A percentile compares a stretch with the other conserved stretches of the same genome.
These are phyloP conservation scores for Suillia variegata DNA, from an alignment of 2,888 invertebrate genomes.

Conservation along the genomic window DNA sequence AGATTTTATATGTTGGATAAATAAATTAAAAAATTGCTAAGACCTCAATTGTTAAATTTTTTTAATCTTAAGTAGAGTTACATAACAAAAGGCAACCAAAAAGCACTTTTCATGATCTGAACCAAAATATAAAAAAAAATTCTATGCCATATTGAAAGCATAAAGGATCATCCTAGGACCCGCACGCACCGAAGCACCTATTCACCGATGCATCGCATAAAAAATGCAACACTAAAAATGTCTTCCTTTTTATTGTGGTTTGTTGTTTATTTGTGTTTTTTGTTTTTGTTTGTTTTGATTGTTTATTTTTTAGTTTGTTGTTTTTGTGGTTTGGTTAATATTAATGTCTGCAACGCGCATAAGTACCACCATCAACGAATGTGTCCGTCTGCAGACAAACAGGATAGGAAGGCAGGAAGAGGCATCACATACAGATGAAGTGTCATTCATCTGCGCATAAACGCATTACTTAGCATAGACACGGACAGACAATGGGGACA, in stretches of 20 bases:
- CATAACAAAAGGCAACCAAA: too few species aligned
- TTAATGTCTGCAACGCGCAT: constrained; percentile 32
- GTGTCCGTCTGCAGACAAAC: constrained; percentile 15
- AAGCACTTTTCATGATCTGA: too few species aligned
- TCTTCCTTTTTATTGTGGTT: neutral
- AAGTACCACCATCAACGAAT: constrained; percentile 41
- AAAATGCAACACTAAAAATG: neutral
- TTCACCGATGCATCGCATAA: too few species aligned
- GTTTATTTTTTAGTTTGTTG: neutral
- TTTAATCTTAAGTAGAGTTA: too few species aligned
- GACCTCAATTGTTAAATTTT: too few species aligned
- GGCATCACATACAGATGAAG: constrained; percentile 49
- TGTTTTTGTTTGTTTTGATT: neutral
- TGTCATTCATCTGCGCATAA: constrained; percentile 59
- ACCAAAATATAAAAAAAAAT: too few species aligned
- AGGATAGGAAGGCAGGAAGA: constrained; percentile 25
- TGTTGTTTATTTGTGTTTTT: neutral
- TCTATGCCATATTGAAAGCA: too few species aligned
- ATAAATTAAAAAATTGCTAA: too few species aligned
- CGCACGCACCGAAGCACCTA: too few species aligned
- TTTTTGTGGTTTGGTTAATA: constrained; percentile 24
- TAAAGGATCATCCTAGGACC: too few species aligned
- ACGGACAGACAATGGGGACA: constrained; percentile 4
- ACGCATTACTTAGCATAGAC: constrained; percentile 55
- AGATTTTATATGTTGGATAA: too few species aligned